Conservation (phyloP, 2,888 invertebrate species). For the Callimorpha dominula region DNA sequence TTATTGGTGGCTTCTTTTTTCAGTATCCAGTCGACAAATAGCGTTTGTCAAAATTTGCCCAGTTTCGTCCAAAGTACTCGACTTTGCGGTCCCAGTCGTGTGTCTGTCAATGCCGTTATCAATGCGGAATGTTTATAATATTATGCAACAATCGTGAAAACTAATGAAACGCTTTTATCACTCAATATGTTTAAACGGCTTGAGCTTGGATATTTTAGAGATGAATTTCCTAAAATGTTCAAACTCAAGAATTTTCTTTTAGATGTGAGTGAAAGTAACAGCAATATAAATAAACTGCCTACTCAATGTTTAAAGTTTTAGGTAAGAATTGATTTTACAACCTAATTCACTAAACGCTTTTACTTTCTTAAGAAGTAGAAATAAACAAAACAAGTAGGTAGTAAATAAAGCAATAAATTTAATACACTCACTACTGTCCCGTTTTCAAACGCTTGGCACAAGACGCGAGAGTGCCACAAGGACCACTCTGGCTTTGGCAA, state of each 20-base stretch:
- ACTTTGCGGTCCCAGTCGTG: too few relatives aligned
- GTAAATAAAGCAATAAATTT: conserved; percentile 65
- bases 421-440: conserved; percentile 60
- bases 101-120: not conserved
- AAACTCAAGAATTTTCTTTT: not conserved
- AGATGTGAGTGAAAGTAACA: not conserved
- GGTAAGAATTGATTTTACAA: not conserved
- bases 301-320: not conserved
- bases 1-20: not conserved
- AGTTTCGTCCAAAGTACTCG: not conserved
- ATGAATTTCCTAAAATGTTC: not conserved
- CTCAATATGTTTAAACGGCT: too few relatives aligned
- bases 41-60: not conserved
- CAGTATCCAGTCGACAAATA: not conserved
- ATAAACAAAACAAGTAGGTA: conserved; percentile 49
- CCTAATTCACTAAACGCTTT: conserved; percentile 4
- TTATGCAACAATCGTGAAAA: too few relatives aligned
- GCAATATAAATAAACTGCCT: not conserved
- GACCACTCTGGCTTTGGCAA: conserved; percentile 79
- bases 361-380: conserved; percentile 14
- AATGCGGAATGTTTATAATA: not conserved
- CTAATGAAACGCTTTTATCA: too few relatives aligned
- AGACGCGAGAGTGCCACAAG: conserved; percentile 61
- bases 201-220: too few relatives aligned
- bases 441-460: conserved; percentile 50